Conservation (phyloP, 2,888 invertebrate genomes). For the Clunio marinus region DNA sequence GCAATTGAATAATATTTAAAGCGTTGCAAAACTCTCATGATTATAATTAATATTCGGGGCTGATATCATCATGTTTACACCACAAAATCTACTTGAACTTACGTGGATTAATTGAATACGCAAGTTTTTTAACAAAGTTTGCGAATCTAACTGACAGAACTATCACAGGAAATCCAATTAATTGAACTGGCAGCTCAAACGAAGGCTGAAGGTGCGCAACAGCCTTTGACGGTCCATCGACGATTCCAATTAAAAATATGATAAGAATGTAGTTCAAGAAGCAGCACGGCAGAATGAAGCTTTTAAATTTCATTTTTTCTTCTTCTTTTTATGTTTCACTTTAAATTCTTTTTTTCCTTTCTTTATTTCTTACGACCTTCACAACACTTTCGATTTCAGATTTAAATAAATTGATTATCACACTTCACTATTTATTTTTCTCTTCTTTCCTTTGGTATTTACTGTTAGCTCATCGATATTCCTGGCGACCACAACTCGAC, state of each 20-base stretch:
- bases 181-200: constrained; percentile 77
- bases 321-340: background rate
- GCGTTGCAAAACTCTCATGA: constrained; percentile 5
- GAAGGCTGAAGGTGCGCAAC: constrained; percentile 52
- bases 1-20: background rate
- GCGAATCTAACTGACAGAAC: constrained; percentile 71
- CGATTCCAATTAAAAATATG: constrained; percentile 43
- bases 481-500: constrained; percentile 17
- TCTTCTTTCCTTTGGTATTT: constrained; percentile 16
- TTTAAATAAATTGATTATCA: constrained; percentile 2
- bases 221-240: constrained; percentile 45
- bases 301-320: constrained; percentile 33
- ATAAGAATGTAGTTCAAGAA: constrained; percentile 41
- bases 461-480: too few relatives aligned
- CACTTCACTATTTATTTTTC: constrained; percentile 13
- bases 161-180: constrained; percentile 79
- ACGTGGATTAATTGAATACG: constrained; percentile 80
- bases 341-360: background rate
- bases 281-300: constrained; percentile 28
- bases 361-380: constrained; percentile 8
- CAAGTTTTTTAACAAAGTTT: constrained; percentile 77
- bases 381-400: constrained; percentile 17
- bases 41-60: background rate
- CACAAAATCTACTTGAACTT: constrained; percentile 51
- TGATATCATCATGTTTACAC: too few relatives aligned